Percentiles rank a stretch among this genome's conserved stretches.
Conservation (phyloP, 2,888 invertebrate genomes). For the Pheosia gnoma region DNA sequence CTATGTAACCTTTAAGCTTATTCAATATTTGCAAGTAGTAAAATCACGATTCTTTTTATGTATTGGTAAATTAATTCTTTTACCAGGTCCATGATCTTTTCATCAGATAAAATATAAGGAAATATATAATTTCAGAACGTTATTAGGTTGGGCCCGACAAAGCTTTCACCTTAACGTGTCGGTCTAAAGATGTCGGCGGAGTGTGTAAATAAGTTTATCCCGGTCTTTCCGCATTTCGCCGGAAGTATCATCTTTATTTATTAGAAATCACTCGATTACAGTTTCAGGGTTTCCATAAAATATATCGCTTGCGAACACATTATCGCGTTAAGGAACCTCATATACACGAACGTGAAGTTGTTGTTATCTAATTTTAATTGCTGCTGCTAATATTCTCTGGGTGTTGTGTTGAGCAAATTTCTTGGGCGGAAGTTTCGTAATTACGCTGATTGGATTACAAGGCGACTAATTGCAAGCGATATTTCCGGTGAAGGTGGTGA, state of each 20-base stretch:
- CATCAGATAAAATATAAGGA: not conserved
- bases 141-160: not conserved
- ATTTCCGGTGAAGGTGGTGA: slow-evolving; percentile 21
- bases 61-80: not conserved
- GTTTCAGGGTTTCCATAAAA: slow-evolving; percentile 18
- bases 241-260: slow-evolving; percentile 22
- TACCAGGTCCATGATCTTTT: not conserved
- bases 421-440: slow-evolving; percentile 39
- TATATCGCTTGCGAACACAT: slow-evolving; percentile 15
- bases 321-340: slow-evolving; percentile 8
- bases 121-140: not conserved
- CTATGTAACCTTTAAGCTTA: not conserved
- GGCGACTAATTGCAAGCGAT: slow-evolving; percentile 32
- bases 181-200: slow-evolving; percentile 12
- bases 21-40: not conserved
- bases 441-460: slow-evolving; percentile 39
- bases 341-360: slow-evolving; percentile 10
- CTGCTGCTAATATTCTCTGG: slow-evolving; percentile 29
- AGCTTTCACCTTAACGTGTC: slow-evolving; percentile 6
- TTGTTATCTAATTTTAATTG: slow-evolving; percentile 35
- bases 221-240: slow-evolving; percentile 8
- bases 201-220: slow-evolving; percentile 8
- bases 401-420: slow-evolving; percentile 26
- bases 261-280: slow-evolving; percentile 8
- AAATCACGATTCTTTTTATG: not conserved